A percentile compares a stretch with the other conserved stretches of the same genome.
These are phyloP conservation scores for Drosophila pandora DNA, from an alignment of 1,140 invertebrate species.

Conservation along the genomic window DNA sequence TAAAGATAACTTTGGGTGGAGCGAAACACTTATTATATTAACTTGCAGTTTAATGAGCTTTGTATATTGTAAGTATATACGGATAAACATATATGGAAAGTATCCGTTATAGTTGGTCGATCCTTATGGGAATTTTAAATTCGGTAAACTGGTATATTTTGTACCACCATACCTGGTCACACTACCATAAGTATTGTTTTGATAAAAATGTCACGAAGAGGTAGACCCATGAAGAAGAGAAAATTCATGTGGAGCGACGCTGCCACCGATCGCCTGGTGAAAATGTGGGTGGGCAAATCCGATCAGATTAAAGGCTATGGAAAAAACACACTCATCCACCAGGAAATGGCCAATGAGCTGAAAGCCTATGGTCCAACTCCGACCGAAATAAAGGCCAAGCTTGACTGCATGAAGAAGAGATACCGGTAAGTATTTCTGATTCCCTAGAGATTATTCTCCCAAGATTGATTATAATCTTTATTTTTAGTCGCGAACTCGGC, in stretches of 20 bases:
- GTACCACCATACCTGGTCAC: neutral
- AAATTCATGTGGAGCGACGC: conserved; percentile 1
- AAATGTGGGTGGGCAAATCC: conserved; percentile 2
- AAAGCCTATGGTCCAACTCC: neutral
- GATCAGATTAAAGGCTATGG: neutral
- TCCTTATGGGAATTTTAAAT: too few species aligned
- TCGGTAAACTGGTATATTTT: neutral
- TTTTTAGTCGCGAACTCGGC: neutral
- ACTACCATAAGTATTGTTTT: neutral
- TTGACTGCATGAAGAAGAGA: conserved; percentile 11
- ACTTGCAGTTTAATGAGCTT: neutral
- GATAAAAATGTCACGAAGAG: neutral
- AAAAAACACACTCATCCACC: neutral
- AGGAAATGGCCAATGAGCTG: neutral
- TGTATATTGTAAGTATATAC: too few species aligned
- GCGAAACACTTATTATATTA: too few species aligned
- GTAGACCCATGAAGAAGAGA: neutral
- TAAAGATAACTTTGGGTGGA: neutral
- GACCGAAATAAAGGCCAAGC: conserved; percentile 3
- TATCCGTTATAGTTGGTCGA: too few species aligned
- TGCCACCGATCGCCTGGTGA: neutral
- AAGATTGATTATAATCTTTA: too few species aligned
- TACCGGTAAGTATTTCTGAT: conserved; percentile 6
- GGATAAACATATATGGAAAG: too few species aligned
- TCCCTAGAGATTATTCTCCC: too few species aligned